Base-by-base conservation (phyloP, 2,113 vertebrate genomes). In the Octodon degus region DNA sequence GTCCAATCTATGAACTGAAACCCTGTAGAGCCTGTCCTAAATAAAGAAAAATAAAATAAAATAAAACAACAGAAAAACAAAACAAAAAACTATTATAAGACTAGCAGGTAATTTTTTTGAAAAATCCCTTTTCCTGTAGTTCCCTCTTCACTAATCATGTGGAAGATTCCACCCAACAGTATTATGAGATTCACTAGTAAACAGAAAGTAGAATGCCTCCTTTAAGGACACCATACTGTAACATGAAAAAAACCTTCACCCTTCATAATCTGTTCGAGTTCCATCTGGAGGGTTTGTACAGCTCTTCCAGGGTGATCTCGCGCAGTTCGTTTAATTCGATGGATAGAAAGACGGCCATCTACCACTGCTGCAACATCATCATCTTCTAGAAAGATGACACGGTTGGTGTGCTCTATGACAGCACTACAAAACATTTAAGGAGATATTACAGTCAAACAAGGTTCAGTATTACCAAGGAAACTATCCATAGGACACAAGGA, bases 251-350 rank as follows among this genome's bases (percentile, higher is more conserved):
- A 47, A 67, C 6, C 1, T 97, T 98, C 94, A 99, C 99, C 99
- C 98, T 99, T 99, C 99, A 99, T 99, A 96, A 99, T 99, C 95
- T 99, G 99, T 98, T 99, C 99, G 11, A 99, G 99, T 85, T 99
- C 99, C 99, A 99, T 99, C 98, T 99, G 99, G 96, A 99, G 98
- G 84, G 99, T 99, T 96, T 99, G 99, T 94, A 99, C 99, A 20
- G 99, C 99, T 0, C 99, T 99, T 0, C 99, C 99, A 0, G 99
- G 99, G 97, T 99, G 99, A 96, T 99, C 99, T 0, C 99, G 99
- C 0, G 98, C 99, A 0, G 98, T 99, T 92, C 99, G 99, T 94
- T 99, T 99, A 94, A 99, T 99, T 55, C 99, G 99, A 97, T 99
- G 99, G 97, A 99, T 99, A 97, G 99, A 99, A 80, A 99, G 99